These are phyloP conservation scores for Choloepus didactylus DNA, from an alignment of 2,797 vertebrate genomes.

Conservation along the genomic window DNA sequence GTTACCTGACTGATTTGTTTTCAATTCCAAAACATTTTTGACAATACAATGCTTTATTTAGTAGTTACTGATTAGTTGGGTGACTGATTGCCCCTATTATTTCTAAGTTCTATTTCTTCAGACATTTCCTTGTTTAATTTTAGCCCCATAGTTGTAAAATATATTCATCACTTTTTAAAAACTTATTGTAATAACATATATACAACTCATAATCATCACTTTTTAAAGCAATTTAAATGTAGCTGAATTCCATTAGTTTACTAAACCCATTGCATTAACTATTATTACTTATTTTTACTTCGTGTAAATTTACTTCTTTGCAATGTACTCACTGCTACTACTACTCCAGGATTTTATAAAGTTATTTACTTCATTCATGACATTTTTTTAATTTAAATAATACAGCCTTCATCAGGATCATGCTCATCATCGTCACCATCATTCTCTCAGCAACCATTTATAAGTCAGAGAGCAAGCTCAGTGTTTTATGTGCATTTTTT, in stretches of 20 bases:
- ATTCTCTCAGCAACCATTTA: background rate
- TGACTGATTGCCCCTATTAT: background rate
- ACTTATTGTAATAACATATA: no score
- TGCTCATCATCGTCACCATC: background rate
- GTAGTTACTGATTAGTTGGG: background rate
- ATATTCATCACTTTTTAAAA: background rate
- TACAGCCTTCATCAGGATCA: background rate
- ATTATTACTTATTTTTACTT: constrained; percentile 39
- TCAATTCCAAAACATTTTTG: constrained; percentile 47
- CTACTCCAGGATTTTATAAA: background rate
- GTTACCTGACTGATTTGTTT: background rate
- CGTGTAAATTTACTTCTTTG: background rate
- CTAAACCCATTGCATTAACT: background rate
- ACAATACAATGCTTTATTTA: background rate
- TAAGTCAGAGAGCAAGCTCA: background rate
- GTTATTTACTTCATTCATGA: constrained; percentile 25
- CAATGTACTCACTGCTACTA: background rate
- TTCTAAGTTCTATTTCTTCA: constrained; percentile 3
- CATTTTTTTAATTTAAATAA: background rate
- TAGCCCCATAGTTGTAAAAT: background rate
- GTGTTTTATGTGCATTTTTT: background rate
- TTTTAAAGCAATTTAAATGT: constrained; percentile 38
- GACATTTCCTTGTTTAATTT: background rate
- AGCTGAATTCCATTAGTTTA: background rate
- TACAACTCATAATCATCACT: background rate